These are phyloP conservation scores for Danio rerio DNA, from an alignment of 2,113 vertebrate genomes.

Conservation along the genomic window GRCz12tu NC_133198.1:5813001-5813500, in stretches of 20 bases:
- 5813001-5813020: too few relatives aligned
- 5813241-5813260: not conserved
- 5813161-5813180: too few relatives aligned
- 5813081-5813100: too few relatives aligned
- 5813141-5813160: too few relatives aligned
- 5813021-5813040: too few relatives aligned
- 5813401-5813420: not conserved
- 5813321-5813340: not conserved
- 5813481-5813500: not conserved
- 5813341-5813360: constrained; percentile 27
- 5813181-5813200: too few relatives aligned
- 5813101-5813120: too few relatives aligned
- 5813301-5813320: not conserved
- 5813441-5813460: not conserved
- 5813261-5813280: too few relatives aligned
- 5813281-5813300: not conserved
- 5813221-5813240: not conserved
- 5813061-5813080: too few relatives aligned
- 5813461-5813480: not conserved
- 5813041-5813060: too few relatives aligned
- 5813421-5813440: not conserved
- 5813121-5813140: too few relatives aligned
- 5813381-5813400: not conserved
- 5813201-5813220: not conserved
- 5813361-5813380: not conserved